Percentiles rank a stretch among this genome's conserved stretches.
These are phyloP conservation scores for Champsocephalus gunnari DNA, from an alignment of 2,797 vertebrate species.

Conservation along the genomic window DNA sequence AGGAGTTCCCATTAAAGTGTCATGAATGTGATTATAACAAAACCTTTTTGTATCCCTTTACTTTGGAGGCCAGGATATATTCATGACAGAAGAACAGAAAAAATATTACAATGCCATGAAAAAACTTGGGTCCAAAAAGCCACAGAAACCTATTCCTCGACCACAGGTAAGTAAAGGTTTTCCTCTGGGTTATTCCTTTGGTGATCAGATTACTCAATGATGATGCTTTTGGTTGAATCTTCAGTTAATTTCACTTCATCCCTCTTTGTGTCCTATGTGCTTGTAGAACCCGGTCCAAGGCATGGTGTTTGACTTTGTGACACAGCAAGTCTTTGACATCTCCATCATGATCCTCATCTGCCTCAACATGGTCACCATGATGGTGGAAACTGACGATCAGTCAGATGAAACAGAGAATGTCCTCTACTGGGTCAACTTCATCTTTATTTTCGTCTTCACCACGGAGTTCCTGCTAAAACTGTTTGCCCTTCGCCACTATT, in stretches of 20 bases:
- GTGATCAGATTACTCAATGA: neutral
- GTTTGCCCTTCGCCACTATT: conserved; percentile 96
- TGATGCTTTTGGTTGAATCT: neutral
- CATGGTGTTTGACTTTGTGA: conserved; percentile 97
- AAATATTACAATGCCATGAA: conserved; percentile 99
- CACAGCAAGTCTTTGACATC: conserved; percentile 98
- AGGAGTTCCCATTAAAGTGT: neutral
- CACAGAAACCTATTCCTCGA: conserved; percentile 97
- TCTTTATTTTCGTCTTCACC: conserved; percentile 98
- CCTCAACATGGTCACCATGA: conserved; percentile 99
- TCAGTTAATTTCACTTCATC: neutral
- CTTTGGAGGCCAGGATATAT: conserved; percentile 99
- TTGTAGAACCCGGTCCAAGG: conserved; percentile 94
- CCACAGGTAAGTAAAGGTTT: conserved; percentile 86
- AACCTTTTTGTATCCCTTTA: conserved; percentile 84
- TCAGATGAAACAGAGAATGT: conserved; percentile 93
- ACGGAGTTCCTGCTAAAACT: conserved; percentile 97
- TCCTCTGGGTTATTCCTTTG: neutral
- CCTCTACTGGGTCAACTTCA: conserved; percentile 98
- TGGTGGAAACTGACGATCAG: conserved; percentile 98
- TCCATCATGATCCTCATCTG: conserved; percentile 99
- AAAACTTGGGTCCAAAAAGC: conserved; percentile 98
- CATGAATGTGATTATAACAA: conserved; percentile 85
- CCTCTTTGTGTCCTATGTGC: conserved; percentile 22
- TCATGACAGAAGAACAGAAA: conserved; percentile 99